Evolutionary conservation across 2,797 vertebrate genomes (phyloP).

Genomic region (Eulemur mongoz): DNA sequence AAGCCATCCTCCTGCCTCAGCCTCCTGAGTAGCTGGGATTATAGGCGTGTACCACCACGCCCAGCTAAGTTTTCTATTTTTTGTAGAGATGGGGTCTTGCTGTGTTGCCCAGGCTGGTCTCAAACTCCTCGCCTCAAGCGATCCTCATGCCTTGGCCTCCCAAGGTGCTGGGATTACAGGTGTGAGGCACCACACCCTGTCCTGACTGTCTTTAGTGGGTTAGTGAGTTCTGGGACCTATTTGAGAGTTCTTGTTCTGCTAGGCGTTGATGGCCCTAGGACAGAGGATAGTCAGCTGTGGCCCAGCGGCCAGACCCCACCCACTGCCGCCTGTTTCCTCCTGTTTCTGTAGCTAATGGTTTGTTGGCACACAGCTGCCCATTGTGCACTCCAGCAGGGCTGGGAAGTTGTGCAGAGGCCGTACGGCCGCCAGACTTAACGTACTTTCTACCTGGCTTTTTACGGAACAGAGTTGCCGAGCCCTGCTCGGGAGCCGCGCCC

Average conservation of each 20-base stretch:
- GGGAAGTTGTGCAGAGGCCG: neutral
- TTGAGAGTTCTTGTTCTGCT: neutral
- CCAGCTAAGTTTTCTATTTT: neutral
- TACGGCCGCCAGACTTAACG: rapidly evolving
- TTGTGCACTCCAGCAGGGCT: rapidly evolving
- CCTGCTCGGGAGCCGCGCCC: rapidly evolving
- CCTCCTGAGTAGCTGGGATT: neutral
- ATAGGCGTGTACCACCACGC: neutral
- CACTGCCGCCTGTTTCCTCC: rapidly evolving
- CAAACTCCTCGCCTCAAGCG: neutral
- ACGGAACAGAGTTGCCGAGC: rapidly evolving
- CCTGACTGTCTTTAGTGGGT: neutral
- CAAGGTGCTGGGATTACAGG: neutral
- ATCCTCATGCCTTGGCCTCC: neutral
- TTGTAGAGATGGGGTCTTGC: neutral
- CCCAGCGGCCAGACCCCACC: rapidly evolving
- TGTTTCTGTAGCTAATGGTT: neutral
- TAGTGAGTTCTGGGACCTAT: rapidly evolving
- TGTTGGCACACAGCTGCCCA: neutral
- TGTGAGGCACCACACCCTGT: neutral
- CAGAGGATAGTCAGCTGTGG: rapidly evolving
- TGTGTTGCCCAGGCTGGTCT: neutral
- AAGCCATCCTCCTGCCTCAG: neutral
- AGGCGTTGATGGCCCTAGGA: rapidly evolving
- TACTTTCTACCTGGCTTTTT: rapidly evolving